Conservation (phyloP, 2,797 vertebrate genomes). For the Graptemys geographica region DNA sequence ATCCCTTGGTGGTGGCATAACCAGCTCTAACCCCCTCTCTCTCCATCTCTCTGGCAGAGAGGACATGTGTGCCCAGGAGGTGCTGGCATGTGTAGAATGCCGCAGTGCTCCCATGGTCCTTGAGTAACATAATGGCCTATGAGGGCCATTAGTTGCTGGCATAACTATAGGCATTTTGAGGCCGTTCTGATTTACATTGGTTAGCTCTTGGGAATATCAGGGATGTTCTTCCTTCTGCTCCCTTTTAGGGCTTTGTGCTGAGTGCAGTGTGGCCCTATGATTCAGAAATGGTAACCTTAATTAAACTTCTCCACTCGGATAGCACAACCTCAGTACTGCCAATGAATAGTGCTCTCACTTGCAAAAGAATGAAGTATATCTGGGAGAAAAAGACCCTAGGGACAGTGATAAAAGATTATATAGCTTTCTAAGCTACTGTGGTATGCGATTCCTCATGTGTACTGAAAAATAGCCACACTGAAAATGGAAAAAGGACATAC, state of each 20-base stretch:
- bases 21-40: not conserved
- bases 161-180: not conserved
- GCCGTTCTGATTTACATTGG: not conserved
- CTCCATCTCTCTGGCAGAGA: not conserved
- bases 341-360: not conserved
- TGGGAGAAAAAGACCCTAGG: not conserved
- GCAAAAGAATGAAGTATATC: not conserved
- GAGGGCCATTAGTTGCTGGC: not conserved
- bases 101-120: no score
- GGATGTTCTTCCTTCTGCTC: not conserved
- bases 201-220: not conserved
- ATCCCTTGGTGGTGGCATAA: not conserved
- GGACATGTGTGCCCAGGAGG: not conserved
- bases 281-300: not conserved
- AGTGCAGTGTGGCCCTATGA: not conserved
- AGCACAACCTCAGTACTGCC: no score
- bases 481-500: not conserved
- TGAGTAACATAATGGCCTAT: not conserved
- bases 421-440: not conserved
- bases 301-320: not conserved
- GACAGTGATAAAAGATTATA: not conserved
- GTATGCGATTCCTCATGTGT: not conserved
- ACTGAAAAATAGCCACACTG: not conserved
- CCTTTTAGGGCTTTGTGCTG: not conserved
- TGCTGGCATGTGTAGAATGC: no score